Base-by-base conservation (phyloP, 35 echinoderm and acorn worm species). In the Acanthaster planci region DNA sequence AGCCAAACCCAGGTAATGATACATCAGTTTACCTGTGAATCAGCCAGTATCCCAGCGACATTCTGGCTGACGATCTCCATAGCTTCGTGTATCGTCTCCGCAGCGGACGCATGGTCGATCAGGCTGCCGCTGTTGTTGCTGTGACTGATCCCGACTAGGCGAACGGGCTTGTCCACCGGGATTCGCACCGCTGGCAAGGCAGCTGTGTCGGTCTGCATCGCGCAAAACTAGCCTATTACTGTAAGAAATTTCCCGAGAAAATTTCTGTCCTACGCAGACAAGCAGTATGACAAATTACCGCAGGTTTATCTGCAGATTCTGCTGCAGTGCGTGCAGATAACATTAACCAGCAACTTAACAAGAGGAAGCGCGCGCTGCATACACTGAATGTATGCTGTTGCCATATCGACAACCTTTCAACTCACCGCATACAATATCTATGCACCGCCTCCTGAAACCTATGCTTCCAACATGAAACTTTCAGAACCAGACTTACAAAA, bases 121-220 rank as follows among this genome's bases (percentile, higher is more conserved):
- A 97, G 83, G 47, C 91, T 93, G 39, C 82, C 36, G 39, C 95
- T 97, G 72, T 93, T 97, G 39, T 97, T 97, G 79, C 95, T 97
- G 91, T 97, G 95, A 39, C 95, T 97, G 0, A 97, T 60, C 1
- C 95, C 95, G 31, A 97, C 95, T 36, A 93, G 79, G 14, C 95
- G 85, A 67, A 91, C 87, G 3, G 95, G 95, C 80, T 97, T 97
- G 76, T 97, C 95, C 16, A 97, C 95, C 14, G 95, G 95, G 14
- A 90, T 91, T 16, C 95, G 88, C 35, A 97, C 91, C 2, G 95
- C 95, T 26, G 95, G 95, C 15, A 97, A 44, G 17, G 95, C 76
- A 15, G 80, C 90, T 4, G 90, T 90, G 23, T 83, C 86, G 30
- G 77, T 75, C 35, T 72, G 64, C 64, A 72, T 72, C 42, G 42